Conservation (phyloP, 2,113 vertebrate genomes). For the Cavia aperea region DNA sequence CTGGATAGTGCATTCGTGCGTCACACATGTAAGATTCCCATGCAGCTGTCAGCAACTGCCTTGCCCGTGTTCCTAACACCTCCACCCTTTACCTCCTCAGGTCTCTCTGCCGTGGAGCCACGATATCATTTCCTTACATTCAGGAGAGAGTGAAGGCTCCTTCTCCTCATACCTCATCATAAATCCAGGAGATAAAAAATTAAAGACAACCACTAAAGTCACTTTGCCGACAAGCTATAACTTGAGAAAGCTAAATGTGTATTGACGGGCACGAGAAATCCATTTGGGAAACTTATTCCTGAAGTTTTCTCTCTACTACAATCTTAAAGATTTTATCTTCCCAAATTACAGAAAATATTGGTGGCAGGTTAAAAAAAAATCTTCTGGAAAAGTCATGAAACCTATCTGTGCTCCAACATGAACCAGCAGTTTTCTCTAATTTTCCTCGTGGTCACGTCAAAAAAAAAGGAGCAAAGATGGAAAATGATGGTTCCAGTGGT, state of each 20-base stretch:
- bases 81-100: not conserved
- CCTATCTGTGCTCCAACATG: not conserved
- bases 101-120: not conserved
- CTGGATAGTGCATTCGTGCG: fast-evolving
- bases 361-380: not conserved
- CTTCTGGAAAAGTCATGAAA: constrained; percentile 42
- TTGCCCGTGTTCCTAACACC: not conserved
- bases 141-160: not conserved
- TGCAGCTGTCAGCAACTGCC: not conserved
- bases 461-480: constrained; percentile 45
- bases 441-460: constrained; percentile 33
- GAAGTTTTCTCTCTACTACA: not conserved
- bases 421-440: not conserved
- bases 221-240: not conserved
- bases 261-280: not conserved
- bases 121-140: not conserved
- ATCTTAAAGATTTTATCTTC: not conserved
- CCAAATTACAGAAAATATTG: not conserved
- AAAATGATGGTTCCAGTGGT: not conserved
- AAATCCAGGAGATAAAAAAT: not conserved
- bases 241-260: not conserved
- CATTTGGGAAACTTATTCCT: not conserved
- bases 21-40: not conserved
- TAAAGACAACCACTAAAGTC: not conserved
- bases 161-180: not conserved